Base-by-base conservation (phyloP, 2,113 vertebrate species). In the Alligator mississippiensis region DNA sequence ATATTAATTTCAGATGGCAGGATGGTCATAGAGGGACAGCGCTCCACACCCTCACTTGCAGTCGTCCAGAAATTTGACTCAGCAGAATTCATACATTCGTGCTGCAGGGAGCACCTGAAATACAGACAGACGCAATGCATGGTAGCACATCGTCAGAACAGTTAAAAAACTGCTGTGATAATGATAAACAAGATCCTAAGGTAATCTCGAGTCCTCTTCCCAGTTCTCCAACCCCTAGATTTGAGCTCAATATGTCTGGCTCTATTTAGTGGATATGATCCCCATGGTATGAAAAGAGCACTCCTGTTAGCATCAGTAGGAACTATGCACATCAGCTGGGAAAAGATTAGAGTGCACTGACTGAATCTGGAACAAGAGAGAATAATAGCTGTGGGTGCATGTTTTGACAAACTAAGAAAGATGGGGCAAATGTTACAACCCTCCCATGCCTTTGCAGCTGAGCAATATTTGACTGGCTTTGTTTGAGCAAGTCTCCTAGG, bases 11-110 rank as follows among this genome's bases (percentile, higher is more conserved):
- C 98, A 0, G 98, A 95, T 1, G 99, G 99, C n/a, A 99, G 96
- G 75, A 99, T 97, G 19, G 97, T 98, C 98, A 99, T 99, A 87
- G 98, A 96, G 0, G 99, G 99, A 94, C 99, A 99, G 95, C 98
- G 98, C 84, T 98, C 82, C 2, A 98, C 97, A 38, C 99, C 99
- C 17, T 98, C 98, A 0, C 97, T 97, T 60, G 98, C 97, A 2
- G 98, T 98, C 22, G 98, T 99, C 99, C 99, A 99, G 84, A 98
- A 99, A 22, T 97, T 98, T 1, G 95, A 93, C 91, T 98, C 95
- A 15, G 96, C 97, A 74, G 97, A 97, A 92, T 98, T 98, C 61
- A 90, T 80, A 25, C 99, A 99, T 80, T 99, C 99, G 6, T 98
- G 98, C 97, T 98, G 98, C 95, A 99, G 96, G 28, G 98, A 98